Conservation (phyloP, 2,888 invertebrate species). For the Petrolisthes cinctipes region DNA sequence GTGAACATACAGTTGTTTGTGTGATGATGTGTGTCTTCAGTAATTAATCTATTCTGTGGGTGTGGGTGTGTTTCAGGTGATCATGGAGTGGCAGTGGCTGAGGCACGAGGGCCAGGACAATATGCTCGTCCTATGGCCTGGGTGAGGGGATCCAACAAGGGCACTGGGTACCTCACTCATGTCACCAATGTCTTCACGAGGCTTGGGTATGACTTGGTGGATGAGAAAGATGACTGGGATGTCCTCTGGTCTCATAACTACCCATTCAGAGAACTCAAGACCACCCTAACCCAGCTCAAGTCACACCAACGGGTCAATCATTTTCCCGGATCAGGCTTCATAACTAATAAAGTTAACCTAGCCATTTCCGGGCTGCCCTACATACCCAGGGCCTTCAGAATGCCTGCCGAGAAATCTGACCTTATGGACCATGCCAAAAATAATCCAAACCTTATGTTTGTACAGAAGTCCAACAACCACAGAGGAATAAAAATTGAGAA, state of each 20-base stretch:
- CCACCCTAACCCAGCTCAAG: conserved; percentile 65
- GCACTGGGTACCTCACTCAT: conserved; percentile 82
- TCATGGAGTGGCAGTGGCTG: conserved; percentile 43
- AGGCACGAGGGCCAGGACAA: conserved; percentile 29
- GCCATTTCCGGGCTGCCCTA: conserved; percentile 83
- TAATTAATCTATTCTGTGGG: too few species aligned
- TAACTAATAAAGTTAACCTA: conserved; percentile 92
- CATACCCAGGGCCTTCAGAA: conserved; percentile 86
- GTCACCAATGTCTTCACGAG: conserved; percentile 83
- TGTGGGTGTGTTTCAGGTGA: too few species aligned
- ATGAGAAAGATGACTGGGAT: conserved; percentile 79
- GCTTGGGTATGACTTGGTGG: conserved; percentile 76
- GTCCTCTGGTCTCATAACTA: conserved; percentile 95
- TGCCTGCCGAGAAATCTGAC: conserved; percentile 81
- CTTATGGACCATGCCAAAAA: conserved; percentile 78
- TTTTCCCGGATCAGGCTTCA: conserved; percentile 91
- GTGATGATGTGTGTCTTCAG: not conserved
- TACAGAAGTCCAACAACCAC: conserved; percentile 93
- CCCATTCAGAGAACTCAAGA: conserved; percentile 79
- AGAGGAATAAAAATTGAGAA: conserved; percentile 84
- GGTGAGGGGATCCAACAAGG: conserved; percentile 66
- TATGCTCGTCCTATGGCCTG: conserved; percentile 54
- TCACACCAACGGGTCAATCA: conserved; percentile 80
- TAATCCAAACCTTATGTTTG: conserved; percentile 82
- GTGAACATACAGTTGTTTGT: not conserved